phyloP scores from a whole-genome alignment of 2,888 invertebrate genomes.

The Acleris holmiana region DNA sequence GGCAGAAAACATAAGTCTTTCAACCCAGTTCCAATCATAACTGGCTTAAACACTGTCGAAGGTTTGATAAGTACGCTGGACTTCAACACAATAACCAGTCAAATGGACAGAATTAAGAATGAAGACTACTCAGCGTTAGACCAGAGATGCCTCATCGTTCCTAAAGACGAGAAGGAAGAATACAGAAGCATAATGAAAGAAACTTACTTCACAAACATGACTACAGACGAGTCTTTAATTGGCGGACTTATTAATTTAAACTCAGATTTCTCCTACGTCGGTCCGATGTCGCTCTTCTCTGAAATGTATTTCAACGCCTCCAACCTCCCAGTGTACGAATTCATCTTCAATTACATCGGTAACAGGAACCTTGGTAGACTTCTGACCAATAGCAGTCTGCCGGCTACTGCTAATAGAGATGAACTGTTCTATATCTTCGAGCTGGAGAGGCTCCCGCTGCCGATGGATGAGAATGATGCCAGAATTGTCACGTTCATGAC shows the following conservation, averaged over 20 bases:
- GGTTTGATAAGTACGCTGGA: slow-evolving; percentile 76
- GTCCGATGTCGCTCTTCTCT: slow-evolving; percentile 68
- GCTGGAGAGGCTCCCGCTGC: slow-evolving; percentile 66
- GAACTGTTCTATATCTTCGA: slow-evolving; percentile 75
- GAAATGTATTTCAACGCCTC: slow-evolving; percentile 67
- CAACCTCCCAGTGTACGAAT: slow-evolving; percentile 59
- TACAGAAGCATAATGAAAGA: slow-evolving; percentile 61
- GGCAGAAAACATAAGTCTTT: slow-evolving; percentile 53
- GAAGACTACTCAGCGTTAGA: slow-evolving; percentile 68
- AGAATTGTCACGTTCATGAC: slow-evolving; percentile 76
- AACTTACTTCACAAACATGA: slow-evolving; percentile 66
- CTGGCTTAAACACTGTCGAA: slow-evolving; percentile 83
- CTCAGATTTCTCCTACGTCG: slow-evolving; percentile 71
- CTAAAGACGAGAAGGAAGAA: slow-evolving; percentile 58
- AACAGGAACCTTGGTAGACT: slow-evolving; percentile 71
- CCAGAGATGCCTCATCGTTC: slow-evolving; percentile 58
- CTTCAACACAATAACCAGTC: slow-evolving; percentile 68
- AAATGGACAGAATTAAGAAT: slow-evolving; percentile 67
- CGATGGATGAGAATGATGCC: slow-evolving; percentile 73
- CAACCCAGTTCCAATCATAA: slow-evolving; percentile 76
- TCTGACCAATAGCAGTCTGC: slow-evolving; percentile 68
- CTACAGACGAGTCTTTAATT: slow-evolving; percentile 64
- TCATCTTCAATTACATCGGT: slow-evolving; percentile 71
- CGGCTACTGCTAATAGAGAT: slow-evolving; percentile 68
- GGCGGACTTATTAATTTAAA: slow-evolving; percentile 75